Conservation (phyloP, 2,888 invertebrate species). For the Malthinus flaveolus region DNA sequence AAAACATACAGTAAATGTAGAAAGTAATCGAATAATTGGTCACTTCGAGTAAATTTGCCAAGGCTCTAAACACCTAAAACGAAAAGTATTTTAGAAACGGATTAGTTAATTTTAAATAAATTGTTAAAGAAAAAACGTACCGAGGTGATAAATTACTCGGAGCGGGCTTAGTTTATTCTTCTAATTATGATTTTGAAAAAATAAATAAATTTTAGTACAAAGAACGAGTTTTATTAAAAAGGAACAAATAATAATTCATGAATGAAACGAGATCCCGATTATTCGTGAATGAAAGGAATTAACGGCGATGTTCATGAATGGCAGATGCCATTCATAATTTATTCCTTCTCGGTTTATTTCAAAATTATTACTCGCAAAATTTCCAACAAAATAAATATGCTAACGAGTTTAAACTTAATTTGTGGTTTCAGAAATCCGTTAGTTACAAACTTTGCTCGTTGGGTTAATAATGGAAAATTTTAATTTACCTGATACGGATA, state of each 20-base stretch:
- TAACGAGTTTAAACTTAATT: too few species aligned
- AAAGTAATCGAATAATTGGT: conserved; percentile 79
- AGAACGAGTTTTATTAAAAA: not conserved
- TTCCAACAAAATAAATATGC: not conserved
- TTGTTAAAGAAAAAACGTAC: not conserved
- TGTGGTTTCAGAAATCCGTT: too few species aligned
- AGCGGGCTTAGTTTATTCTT: not conserved
- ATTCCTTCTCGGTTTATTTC: conserved; percentile 8
- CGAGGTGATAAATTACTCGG: not conserved
- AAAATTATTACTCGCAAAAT: conserved; percentile 8
- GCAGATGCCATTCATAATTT: conserved; percentile 15
- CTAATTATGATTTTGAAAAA: not conserved
- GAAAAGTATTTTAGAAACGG: not conserved
- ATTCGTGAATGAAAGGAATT: conserved; percentile 11
- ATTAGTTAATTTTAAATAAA: too few species aligned
- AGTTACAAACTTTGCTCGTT: too few species aligned
- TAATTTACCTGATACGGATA: conserved; percentile 65
- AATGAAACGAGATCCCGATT: conserved; percentile 5
- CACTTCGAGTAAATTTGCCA: conserved; percentile 74
- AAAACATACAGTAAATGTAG: conserved; percentile 78
- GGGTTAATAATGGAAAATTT: conserved; percentile 3
- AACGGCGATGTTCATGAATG: conserved; percentile 1
- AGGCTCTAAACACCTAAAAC: conserved; percentile 66
- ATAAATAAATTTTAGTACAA: too few species aligned
- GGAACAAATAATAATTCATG: conserved; percentile 12